Evolutionary conservation across 2,888 invertebrate genomes (phyloP).

Genomic region (Synanthedon formicaeformis): DNA sequence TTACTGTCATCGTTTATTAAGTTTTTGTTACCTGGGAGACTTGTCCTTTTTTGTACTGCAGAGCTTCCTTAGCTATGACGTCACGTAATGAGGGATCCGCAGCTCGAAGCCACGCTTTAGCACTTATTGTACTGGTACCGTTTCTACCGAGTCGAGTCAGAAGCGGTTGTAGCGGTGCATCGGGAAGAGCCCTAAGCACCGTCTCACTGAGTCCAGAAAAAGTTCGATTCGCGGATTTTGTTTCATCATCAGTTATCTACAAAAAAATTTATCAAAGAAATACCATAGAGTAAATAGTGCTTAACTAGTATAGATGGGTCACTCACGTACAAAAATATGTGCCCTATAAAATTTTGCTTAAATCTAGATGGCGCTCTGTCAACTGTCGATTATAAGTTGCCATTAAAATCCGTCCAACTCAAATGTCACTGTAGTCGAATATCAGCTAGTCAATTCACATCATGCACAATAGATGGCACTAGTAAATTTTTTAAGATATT

Average conservation of each 20-base stretch:
- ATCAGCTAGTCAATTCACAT: too few relatives aligned
- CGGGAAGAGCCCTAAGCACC: constrained; percentile 84
- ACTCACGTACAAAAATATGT: too few relatives aligned
- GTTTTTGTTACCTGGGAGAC: constrained; percentile 45
- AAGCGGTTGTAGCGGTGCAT: constrained; percentile 81
- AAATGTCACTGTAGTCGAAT: too few relatives aligned
- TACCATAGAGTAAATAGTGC: background rate
- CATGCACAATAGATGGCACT: too few relatives aligned
- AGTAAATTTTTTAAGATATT: too few relatives aligned
- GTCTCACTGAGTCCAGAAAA: constrained; percentile 83
- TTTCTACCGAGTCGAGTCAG: constrained; percentile 76
- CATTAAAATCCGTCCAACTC: too few relatives aligned
- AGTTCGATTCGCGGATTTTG: constrained; percentile 76
- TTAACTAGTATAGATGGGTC: background rate
- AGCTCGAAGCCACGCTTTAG: constrained; percentile 78
- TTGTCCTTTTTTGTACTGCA: constrained; percentile 80
- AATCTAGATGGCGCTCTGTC: too few relatives aligned
- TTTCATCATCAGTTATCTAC: constrained; percentile 78
- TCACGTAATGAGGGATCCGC: constrained; percentile 82
- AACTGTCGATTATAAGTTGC: too few relatives aligned
- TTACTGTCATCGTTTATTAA: too few relatives aligned
- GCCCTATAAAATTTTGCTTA: too few relatives aligned
- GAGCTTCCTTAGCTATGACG: constrained; percentile 88
- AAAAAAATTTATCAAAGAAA: constrained; percentile 5
- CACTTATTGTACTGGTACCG: constrained; percentile 50